Conservation (phyloP, 2,797 vertebrate genomes). For the Ptychadena robeensis region DNA sequence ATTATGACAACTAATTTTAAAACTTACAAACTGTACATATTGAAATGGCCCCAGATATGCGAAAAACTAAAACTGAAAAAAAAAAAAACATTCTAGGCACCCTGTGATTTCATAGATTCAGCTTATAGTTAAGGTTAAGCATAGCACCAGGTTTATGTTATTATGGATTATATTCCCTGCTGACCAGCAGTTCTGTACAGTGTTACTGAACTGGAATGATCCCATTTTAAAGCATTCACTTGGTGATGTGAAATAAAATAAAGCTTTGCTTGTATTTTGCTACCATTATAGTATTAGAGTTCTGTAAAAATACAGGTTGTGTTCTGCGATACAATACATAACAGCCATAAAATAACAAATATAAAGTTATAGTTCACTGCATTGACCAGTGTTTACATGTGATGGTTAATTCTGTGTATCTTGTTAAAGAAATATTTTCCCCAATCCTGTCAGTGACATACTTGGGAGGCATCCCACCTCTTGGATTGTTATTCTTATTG, state of each 20-base stretch:
- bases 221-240: conserved; percentile 35
- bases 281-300: conserved; percentile 39
- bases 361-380: too few species aligned
- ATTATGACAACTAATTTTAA: conserved; percentile 59
- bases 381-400: too few species aligned
- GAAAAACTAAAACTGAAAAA: conserved; percentile 33
- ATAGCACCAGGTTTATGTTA: conserved; percentile 52
- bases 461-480: too few species aligned
- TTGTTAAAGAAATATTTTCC: too few species aligned
- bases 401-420: too few species aligned
- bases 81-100: conserved; percentile 47
- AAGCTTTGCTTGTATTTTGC: conserved; percentile 49
- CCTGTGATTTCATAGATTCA: conserved; percentile 13
- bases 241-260: conserved; percentile 40
- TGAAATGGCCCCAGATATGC: conserved; percentile 46
- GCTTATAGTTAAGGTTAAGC: conserved; percentile 30
- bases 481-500: too few species aligned
- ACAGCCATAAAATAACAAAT: background rate
- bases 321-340: background rate
- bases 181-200: conserved; percentile 33
- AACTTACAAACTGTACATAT: conserved; percentile 50
- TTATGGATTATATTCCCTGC: conserved; percentile 55
- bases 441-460: too few species aligned
- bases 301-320: conserved; percentile 3
- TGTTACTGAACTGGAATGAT: conserved; percentile 49